Evolutionary conservation across 1,140 invertebrate genomes (phyloP).

Genomic region (Hylaeus anthracinus): DNA sequence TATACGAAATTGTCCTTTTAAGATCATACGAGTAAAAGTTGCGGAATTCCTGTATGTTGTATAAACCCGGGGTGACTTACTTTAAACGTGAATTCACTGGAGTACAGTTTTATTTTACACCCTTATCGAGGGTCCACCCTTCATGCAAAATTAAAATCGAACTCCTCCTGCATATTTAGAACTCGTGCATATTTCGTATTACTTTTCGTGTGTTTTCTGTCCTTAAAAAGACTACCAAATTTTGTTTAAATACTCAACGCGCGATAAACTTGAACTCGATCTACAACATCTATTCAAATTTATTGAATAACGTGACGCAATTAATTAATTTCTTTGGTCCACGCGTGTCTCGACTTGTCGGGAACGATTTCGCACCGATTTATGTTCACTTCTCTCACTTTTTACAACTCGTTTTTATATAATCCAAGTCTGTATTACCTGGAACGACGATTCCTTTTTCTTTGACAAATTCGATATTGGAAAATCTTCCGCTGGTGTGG

Average conservation of each 20-base stretch:
- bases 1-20: conserved; percentile 37
- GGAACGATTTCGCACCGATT: too few species aligned
- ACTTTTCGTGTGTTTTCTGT: neutral
- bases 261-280: too few species aligned
- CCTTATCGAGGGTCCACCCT: conserved; percentile 5
- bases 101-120: conserved; percentile 2
- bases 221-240: neutral
- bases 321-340: too few species aligned
- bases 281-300: too few species aligned
- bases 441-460: too few species aligned
- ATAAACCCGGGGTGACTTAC: neutral
- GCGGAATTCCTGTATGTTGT: conserved; percentile 18
- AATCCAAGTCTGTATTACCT: too few species aligned
- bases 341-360: too few species aligned
- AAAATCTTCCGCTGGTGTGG: too few species aligned
- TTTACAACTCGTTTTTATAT: too few species aligned
- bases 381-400: too few species aligned
- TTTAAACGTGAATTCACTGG: neutral
- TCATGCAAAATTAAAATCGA: conserved; percentile 30
- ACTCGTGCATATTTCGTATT: neutral
- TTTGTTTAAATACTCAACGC: neutral
- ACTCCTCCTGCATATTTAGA: conserved; percentile 1
- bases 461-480: too few species aligned
- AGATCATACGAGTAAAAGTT: neutral
- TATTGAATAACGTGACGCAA: too few species aligned